Conservation (phyloP, 2,113 vertebrate genomes). For the Malurus cyaneus region DNA sequence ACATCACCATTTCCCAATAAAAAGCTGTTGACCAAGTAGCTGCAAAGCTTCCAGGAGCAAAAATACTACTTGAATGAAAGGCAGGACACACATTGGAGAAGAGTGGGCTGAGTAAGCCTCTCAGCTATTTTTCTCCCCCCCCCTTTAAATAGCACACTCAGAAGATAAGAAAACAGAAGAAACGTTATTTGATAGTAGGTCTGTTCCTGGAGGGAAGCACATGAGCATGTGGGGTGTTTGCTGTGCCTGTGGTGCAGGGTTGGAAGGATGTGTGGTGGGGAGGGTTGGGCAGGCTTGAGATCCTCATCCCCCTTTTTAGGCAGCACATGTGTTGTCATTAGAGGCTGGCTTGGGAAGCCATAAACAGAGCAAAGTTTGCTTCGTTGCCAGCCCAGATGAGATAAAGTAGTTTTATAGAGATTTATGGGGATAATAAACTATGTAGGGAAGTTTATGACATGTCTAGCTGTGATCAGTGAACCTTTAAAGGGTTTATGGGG, state of each 20-base stretch:
- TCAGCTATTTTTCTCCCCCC: neutral
- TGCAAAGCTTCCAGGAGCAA: neutral
- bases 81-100: neutral
- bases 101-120: neutral
- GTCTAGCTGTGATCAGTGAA: neutral
- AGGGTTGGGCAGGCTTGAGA: neutral
- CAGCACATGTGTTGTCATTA: neutral
- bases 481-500: neutral
- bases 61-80: neutral
- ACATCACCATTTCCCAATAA: neutral
- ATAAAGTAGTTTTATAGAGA: conserved; percentile 23
- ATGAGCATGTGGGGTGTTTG: neutral
- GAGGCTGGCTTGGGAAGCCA: neutral
- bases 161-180: neutral
- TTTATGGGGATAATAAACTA: conserved; percentile 15
- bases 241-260: neutral
- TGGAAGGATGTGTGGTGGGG: neutral
- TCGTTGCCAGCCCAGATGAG: neutral
- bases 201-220: neutral
- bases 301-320: neutral
- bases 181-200: neutral
- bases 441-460: neutral
- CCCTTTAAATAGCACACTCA: neutral
- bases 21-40: neutral
- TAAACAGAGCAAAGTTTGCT: neutral